Percentiles rank a stretch among this genome's conserved stretches.
phyloP scores from a whole-genome alignment of 1,140 invertebrate genomes.

The Asobara japonica region DNA sequence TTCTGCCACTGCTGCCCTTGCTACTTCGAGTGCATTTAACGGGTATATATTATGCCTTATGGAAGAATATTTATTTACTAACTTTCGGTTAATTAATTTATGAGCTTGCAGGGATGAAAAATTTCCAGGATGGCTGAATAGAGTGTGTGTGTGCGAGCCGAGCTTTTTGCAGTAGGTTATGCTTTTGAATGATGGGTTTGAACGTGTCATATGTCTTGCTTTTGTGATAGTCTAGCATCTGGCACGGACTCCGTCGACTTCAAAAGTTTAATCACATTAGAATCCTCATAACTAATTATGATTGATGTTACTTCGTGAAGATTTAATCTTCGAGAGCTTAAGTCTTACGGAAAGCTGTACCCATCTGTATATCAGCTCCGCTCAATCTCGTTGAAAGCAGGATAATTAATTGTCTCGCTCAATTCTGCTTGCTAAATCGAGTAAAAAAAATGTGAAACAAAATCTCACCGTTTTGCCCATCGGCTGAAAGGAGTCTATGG shows the following conservation, averaged over 20 bases:
- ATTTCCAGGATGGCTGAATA: slow-evolving; percentile 3
- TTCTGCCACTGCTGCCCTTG: no score
- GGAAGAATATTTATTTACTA: no score
- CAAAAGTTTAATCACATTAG: slow-evolving; percentile 12
- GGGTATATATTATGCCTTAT: no score
- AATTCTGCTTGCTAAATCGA: not conserved
- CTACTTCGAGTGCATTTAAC: no score
- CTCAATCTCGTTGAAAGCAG: not conserved
- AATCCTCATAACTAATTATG: slow-evolving; percentile 21
- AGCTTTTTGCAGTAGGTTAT: no score
- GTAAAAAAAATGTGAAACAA: not conserved
- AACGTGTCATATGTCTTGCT: no score
- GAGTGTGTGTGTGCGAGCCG: no score
- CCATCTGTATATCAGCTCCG: not conserved
- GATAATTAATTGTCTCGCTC: not conserved
- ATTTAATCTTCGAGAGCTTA: not conserved
- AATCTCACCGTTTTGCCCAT: not conserved
- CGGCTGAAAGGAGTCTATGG: not conserved
- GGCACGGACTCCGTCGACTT: no score
- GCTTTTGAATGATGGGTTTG: no score
- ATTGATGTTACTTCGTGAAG: not conserved
- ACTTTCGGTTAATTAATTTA: no score
- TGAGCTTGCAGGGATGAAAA: no score
- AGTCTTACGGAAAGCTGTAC: not conserved
- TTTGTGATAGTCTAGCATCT: no score